Evolutionary conservation across 2,888 invertebrate species (phyloP).

Genomic region (Megamerina dolium): DNA sequence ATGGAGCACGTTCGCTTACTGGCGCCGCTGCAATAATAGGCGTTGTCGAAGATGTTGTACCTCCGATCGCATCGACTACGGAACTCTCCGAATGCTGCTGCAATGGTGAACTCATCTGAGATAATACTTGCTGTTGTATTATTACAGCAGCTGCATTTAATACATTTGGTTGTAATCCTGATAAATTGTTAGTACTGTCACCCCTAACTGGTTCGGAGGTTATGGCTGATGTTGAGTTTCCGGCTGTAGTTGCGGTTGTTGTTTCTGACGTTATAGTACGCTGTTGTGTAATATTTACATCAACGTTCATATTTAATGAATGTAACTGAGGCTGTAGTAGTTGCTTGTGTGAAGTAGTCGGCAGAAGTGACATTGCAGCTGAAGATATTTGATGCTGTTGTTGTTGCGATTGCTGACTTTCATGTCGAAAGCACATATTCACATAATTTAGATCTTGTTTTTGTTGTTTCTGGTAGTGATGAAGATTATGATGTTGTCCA

Average conservation of each 20-base stretch:
- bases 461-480: no score
- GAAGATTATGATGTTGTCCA: no score
- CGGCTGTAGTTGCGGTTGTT: slow-evolving; percentile 1
- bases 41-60: slow-evolving; percentile 14
- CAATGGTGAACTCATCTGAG: no score
- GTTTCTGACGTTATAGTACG: slow-evolving; percentile 9
- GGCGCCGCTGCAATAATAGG: slow-evolving; percentile 14
- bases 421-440: no score
- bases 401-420: no score
- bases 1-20: slow-evolving; percentile 5
- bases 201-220: slow-evolving; percentile 1
- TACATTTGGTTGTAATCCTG: background rate
- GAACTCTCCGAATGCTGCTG: slow-evolving; percentile 6
- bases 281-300: background rate
- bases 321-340: background rate
- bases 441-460: no score
- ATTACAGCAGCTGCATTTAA: slow-evolving; percentile 5
- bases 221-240: background rate
- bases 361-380: background rate
- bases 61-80: no score
- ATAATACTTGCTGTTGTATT: slow-evolving; percentile 10
- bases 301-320: background rate
- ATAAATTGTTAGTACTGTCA: background rate
- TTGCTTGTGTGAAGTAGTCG: background rate
- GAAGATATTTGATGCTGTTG: slow-evolving; percentile 9